These are phyloP conservation scores for Ooceraea biroi DNA, from an alignment of 1,140 invertebrate species.

Conservation along the genomic window DNA sequence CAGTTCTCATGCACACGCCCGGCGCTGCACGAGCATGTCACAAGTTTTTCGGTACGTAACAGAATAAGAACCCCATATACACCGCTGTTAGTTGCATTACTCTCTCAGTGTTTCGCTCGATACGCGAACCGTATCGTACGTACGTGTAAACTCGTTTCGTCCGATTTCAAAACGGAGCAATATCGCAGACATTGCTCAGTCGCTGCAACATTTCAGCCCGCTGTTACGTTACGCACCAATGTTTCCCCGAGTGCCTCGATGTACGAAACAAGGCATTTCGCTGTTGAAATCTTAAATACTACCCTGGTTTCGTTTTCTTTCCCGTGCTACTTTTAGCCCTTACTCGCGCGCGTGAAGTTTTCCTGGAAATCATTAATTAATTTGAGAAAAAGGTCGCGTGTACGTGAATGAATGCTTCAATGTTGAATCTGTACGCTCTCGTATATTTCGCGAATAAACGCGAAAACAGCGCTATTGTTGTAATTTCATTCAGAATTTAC, in stretches of 20 bases:
- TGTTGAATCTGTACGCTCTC: neutral
- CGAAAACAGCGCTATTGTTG: neutral
- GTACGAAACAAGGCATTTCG: neutral
- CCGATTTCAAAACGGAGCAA: neutral
- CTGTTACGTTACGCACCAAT: neutral
- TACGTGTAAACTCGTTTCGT: neutral
- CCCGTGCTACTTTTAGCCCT: neutral
- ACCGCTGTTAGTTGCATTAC: slow-evolving; percentile 16
- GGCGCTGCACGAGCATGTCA: slow-evolving; percentile 39
- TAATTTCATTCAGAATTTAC: neutral
- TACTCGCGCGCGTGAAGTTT: neutral
- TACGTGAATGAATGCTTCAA: too few relatives aligned
- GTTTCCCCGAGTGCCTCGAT: neutral
- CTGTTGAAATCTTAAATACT: too few relatives aligned
- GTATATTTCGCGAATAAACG: neutral
- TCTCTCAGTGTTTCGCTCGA: slow-evolving; percentile 35
- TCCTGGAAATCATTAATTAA: neutral
- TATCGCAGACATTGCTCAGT: neutral
- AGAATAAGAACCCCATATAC: slow-evolving; percentile 50
- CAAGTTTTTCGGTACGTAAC: slow-evolving; percentile 61
- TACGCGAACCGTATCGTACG: slow-evolving; percentile 18
- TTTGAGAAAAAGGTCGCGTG: too few relatives aligned
- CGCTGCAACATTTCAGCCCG: neutral
- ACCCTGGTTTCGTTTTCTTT: neutral
- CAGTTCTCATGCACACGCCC: slow-evolving; percentile 41